Base-by-base conservation (phyloP, 2,113 vertebrate genomes). In the Hemiprocne comata region DNA sequence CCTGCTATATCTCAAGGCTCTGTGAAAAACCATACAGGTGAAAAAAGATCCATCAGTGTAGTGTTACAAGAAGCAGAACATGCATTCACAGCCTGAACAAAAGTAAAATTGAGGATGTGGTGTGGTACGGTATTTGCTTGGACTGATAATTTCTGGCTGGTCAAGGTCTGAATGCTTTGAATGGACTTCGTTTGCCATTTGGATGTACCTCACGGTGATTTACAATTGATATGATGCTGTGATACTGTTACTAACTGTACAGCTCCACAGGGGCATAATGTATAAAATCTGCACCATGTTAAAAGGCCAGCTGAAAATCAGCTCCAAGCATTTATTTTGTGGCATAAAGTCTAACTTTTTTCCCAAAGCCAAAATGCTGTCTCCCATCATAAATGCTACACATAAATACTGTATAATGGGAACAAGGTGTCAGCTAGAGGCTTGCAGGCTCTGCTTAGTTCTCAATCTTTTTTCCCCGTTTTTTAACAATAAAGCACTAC, bases 11-110 rank as follows among this genome's bases (percentile, higher is more conserved):
- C 64, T 95, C 93, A 94, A 90, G 72, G 51, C 51, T 91, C 38
- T 48, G 17, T 70, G 60, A 84, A 96, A 96, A 94, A 29, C 61
- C 75, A 40, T 82, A 67, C 87, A 97, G 95, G 90, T 95, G 95
- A 95, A 95, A 96, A 97, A 93, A 85, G 85, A 91, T 69, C 93
- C 86, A 90, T 90, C 75, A 74, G 20, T 78, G 55, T 42, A 80
- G n/a, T n/a, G 66, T 93, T 96, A 95, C 55, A 75, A 94, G 89
- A 96, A 95, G 83, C 90, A 97, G 90, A 95, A 93, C 64, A 84
- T 74, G 80, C 57, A 38, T 82, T 84, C 8, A 1, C 42, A 90
- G 53, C 38, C 65, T 36, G 67, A 93, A 88, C 70, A 95, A 83
- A 89, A 89, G 66, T 38, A 60, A 91, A 92, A 95, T 24, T 94